Base-by-base conservation (phyloP, 2,113 vertebrate species). In the Ophthalmotilapia sp. region DNA sequence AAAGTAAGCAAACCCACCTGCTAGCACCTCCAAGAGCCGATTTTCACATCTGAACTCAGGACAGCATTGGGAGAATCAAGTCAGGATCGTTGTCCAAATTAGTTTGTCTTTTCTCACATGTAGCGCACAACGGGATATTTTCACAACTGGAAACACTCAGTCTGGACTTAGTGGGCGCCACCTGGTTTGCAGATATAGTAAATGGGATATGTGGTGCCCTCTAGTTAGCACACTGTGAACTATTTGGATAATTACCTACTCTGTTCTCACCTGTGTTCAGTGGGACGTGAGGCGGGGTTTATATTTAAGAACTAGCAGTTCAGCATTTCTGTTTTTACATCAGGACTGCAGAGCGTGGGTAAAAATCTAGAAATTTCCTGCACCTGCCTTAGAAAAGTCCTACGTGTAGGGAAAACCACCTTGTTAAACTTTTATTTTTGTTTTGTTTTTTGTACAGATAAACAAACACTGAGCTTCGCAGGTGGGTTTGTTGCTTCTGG, bases 241-340 rank as follows among this genome's bases (percentile, higher is more conserved):
- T 31, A 29, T 77, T 19, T 47, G 38, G 12, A 45, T 45, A 26
- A 40, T 73, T 73, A 17, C 38, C 68, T 73, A 40, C 68, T 73
- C 0, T 45, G 0, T 13, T 70, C 62, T 70, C 36, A 42, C 6
- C 9, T 65, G 31, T 1, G 5, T 36, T 65, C 0, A 36, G 62
- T 65, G 19, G 0, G 19, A 38, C 11, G 0, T 21, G 4, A 65
- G 19, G 10, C 0, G 0, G 0, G 1, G 5, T 65, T 65, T 65
- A 19, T 38, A 1, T 38, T n/a, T n/a, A 65, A 36, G 62, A 40
- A 33, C 62, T 38, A 38, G 33, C 13, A 21, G 21, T 73, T 14
- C 1, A 10, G 40, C 8, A 14, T 73, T 45, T 45, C 19, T 40
- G n/a, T 73, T 73, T 45, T 6, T 9, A 42, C 65, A 73, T 26